Evolutionary conservation across 2,113 vertebrate genomes (phyloP), one percentile per base, ranked within the genome.

Genomic region (Plotosus lineatus): DNA sequence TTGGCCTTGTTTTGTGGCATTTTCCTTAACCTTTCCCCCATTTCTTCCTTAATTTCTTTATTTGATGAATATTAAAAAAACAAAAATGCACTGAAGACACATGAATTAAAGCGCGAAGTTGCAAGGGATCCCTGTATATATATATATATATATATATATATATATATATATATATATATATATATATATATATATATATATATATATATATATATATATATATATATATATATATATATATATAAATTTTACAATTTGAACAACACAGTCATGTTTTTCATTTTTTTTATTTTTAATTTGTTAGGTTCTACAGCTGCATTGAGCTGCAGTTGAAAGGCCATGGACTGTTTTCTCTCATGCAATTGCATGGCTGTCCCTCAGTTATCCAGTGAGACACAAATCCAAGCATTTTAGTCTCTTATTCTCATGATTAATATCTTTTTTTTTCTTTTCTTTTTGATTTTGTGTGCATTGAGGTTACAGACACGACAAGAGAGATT

Each of bases 401-500:
- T 7, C 9, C 36, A 11, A 12, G 12, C 9, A 44, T 69, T 26
- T 68, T 44, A 26, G 11, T 11, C 17, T 23, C 23, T 28, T 68
- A 68, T 42, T 68, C 21, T 17, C n/a, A 5, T 11, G n/a, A 68
- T 12, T 40, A 48, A 55, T 36, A 36, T 48, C 81, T 85, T 82
- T 77, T 72, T 58, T 28, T 71, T 71, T 71, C 60, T 23, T 68
- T 8, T 26, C 31, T 56, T 6, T 60, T 14, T 69, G 23, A 46
- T 68, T 58, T 55, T 12, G 36, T 75, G 85, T 87, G 83, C 87
- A 81, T 85, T 66, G 40, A 88, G 85, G 88, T 91, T 87, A 87
- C 15, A 28, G 12, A 38, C 53, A 85, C 81, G 83, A 81, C 86
- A 85, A 75, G 83, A 83, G 88, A 90, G 86, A 88, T 90, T 88